Evolutionary conservation across 2,797 vertebrate species (phyloP).

Genomic region (Pseudocheirus occidentalis): DNA sequence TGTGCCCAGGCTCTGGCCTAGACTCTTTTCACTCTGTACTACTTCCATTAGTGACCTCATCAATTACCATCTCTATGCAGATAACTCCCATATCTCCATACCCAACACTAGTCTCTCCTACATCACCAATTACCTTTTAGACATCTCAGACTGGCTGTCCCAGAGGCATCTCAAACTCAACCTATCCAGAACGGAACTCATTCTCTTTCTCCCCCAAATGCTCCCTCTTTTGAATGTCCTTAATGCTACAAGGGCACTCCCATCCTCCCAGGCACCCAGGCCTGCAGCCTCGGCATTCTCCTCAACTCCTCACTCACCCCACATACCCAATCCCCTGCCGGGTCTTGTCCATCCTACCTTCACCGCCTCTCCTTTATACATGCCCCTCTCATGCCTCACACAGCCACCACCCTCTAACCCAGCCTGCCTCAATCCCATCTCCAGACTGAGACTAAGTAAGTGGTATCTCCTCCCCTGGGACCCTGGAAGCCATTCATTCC

Average conservation of each 20-base stretch:
- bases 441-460: too few species aligned
- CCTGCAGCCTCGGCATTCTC: neutral
- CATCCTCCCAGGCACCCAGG: neutral
- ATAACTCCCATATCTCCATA: neutral
- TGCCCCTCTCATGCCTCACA: neutral
- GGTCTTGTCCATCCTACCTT: neutral
- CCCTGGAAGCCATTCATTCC: too few species aligned
- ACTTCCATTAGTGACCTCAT: neutral
- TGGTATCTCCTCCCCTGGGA: too few species aligned
- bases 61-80: neutral
- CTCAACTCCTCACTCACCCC: neutral
- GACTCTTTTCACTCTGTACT: neutral
- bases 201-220: neutral
- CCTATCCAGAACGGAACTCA: neutral
- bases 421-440: too few species aligned
- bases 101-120: neutral
- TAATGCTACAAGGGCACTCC: neutral
- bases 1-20: neutral
- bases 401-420: neutral
- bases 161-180: neutral
- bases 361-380: neutral
- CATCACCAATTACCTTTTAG: neutral
- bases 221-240: neutral
- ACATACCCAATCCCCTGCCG: neutral
- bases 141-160: neutral